phyloP scores from a whole-genome alignment of 2,113 vertebrate species.

The Clarias magur region DNA sequence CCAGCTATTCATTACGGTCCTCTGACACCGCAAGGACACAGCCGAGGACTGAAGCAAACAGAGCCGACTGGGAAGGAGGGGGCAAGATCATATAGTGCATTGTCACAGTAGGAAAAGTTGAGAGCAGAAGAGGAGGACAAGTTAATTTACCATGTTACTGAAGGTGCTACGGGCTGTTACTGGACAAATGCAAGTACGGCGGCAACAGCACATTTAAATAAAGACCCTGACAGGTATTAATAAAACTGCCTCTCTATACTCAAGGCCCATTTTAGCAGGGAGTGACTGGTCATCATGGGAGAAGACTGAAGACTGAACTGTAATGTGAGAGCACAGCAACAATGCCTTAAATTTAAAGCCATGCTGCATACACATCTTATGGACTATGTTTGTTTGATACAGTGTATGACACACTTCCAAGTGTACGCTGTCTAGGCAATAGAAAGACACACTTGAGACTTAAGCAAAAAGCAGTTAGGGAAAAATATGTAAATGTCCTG shows the following conservation, averaged over 20 bases:
- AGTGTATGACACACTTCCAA: neutral
- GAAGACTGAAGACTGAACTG: neutral
- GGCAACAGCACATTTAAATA: neutral
- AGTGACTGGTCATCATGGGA: neutral
- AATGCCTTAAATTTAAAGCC: neutral
- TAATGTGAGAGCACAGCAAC: neutral
- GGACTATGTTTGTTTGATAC: neutral
- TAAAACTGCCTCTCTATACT: neutral
- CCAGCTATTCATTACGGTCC: neutral
- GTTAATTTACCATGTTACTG: neutral
- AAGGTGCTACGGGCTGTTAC: neutral
- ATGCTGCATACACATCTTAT: neutral
- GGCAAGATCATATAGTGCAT: neutral
- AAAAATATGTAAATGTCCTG: neutral
- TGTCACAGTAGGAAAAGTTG: neutral
- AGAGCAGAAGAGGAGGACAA: neutral
- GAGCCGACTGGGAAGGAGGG: neutral
- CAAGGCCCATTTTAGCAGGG: neutral
- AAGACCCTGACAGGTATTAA: neutral
- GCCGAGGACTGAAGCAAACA: neutral
- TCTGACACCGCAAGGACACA: neutral
- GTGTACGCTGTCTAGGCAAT: neutral
- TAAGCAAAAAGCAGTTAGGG: neutral
- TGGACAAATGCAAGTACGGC: neutral
- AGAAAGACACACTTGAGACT: neutral